Conservation (phyloP, 2,797 vertebrate genomes). For the Coreius guichenoti region DNA sequence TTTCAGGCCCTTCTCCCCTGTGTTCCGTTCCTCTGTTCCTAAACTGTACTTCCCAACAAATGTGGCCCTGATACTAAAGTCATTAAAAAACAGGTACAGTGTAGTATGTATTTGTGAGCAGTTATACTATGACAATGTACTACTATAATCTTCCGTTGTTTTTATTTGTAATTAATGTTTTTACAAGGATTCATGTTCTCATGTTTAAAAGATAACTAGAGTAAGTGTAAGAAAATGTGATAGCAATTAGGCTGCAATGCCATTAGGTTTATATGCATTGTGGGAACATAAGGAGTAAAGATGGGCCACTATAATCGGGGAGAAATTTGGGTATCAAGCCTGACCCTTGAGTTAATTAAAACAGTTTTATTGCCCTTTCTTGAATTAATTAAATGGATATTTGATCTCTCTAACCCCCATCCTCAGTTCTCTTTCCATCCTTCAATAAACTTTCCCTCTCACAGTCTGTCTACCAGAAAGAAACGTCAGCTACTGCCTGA, state of each 20-base stretch:
- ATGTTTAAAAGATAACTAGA: constrained; percentile 1
- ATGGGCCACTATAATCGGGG: constrained; percentile 63
- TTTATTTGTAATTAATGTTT: neutral
- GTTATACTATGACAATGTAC: neutral
- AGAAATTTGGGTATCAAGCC: constrained; percentile 57
- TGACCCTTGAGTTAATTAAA: constrained; percentile 74
- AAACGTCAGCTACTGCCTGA: constrained; percentile 37
- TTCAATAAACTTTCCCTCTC: constrained; percentile 56
- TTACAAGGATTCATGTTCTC: constrained; percentile 13
- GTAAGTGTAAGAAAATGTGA: constrained; percentile 35
- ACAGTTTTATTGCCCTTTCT: constrained; percentile 69
- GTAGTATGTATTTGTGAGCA: neutral
- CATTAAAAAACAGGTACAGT: neutral
- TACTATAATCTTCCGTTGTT: neutral
- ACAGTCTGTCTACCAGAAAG: constrained; percentile 49
- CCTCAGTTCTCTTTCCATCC: constrained; percentile 56
- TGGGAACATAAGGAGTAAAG: constrained; percentile 70
- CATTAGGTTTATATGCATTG: constrained; percentile 57
- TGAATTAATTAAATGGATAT: constrained; percentile 74
- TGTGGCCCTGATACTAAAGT: neutral
- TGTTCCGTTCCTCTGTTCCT: neutral
- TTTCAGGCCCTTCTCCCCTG: constrained; percentile 40
- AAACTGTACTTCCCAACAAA: constrained; percentile 15
- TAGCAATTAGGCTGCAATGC: constrained; percentile 40
- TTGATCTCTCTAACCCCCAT: constrained; percentile 57